Evolutionary conservation across 2,888 invertebrate species (phyloP), one percentile per base, ranked within the genome.

Genomic region (Leuctra nigra): DNA sequence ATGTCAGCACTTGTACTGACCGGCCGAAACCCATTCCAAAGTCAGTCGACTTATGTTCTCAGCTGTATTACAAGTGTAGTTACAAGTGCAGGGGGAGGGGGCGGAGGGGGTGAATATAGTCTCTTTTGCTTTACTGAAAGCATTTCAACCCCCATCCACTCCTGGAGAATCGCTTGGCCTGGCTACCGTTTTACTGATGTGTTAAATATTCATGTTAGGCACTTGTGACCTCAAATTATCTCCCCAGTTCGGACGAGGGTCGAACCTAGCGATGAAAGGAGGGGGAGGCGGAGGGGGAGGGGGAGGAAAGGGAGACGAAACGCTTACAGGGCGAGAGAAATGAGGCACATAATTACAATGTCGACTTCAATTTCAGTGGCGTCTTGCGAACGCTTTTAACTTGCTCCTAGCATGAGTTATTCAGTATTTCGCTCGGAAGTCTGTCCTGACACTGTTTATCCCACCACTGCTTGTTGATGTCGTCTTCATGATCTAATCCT

Each of bases 261-360:
- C 57, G 53, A 54, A 57, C 53, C 39, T 36, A 53, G 53, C 57
- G 47, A 56, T 52, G 50, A 52, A 56, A 52, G 46, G 41, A 23
- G 56, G 39, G 56, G 46, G 55, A 14, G 23, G 53, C 38, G 39
- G 53, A 23, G 36, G 44, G 54, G 57, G 25, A 47, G 55, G 46
- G 33, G 39, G 44, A 14, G 41, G 50, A 53, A 55, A 36, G 58
- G 55, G 54, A 50, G 46, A 52, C 56, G 50, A 39, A 44, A 44
- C 44, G 44, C 44, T 44, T 50, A 47, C 55, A 52, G 29, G 54
- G 52, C 41, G 41, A 53, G 60, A 60, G 60, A 56, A 58, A 60
- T 58, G 60, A 60, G 60, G 56, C 60, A 58, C 60, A 60, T 60
- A 60, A 60, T 60, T 60, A 60, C 60, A 50, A 55, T 60, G 60